phyloP scores from a whole-genome alignment of 2,113 vertebrate species.

The Centropus unirufus region DNA sequence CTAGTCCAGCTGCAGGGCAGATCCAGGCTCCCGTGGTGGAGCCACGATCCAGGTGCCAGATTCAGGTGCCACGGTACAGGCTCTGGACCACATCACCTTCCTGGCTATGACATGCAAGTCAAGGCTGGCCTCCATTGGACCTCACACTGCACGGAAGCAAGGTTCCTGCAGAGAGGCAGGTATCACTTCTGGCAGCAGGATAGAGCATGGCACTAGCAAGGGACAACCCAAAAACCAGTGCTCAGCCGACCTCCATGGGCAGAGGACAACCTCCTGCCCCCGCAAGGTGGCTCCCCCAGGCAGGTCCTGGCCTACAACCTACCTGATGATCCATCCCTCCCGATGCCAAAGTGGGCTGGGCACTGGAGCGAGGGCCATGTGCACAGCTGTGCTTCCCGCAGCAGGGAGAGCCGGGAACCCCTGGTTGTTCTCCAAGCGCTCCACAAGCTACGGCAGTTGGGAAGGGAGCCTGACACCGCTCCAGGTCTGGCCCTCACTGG shows the following conservation, averaged over 20 bases:
- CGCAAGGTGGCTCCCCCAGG: neutral
- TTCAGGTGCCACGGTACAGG: neutral
- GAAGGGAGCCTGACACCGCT: neutral
- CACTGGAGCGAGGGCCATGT: accelerated
- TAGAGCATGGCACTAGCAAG: neutral
- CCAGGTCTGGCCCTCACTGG: neutral
- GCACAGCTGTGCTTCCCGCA: accelerated
- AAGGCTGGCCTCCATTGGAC: neutral
- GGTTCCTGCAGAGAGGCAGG: neutral
- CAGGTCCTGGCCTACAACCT: neutral
- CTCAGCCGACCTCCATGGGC: neutral
- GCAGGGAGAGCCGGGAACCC: accelerated
- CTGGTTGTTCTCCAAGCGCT: neutral
- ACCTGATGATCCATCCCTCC: accelerated
- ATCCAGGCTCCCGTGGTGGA: neutral
- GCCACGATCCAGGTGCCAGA: no score
- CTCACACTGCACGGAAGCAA: accelerated
- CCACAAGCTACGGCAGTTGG: accelerated
- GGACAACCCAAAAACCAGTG: accelerated
- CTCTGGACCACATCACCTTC: neutral
- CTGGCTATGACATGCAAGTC: neutral
- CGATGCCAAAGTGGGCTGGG: accelerated
- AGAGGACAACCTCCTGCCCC: neutral
- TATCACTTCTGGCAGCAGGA: neutral
- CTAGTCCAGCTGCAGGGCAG: neutral